Base-by-base conservation (phyloP, 2,888 invertebrate species). In the Lymantria dispar region DNA sequence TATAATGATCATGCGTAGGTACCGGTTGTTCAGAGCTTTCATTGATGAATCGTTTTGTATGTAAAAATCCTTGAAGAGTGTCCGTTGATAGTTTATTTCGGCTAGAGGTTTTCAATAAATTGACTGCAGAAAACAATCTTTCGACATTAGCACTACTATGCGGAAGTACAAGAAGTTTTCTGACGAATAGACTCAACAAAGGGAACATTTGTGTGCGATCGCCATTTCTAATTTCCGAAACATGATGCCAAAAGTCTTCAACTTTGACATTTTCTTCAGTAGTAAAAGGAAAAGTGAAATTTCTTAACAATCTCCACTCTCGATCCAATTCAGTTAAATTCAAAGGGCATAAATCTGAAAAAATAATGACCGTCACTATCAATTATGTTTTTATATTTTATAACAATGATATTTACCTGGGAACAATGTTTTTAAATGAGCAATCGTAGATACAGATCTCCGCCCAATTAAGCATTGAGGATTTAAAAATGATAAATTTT, bases 241-340 rank as follows among this genome's bases (percentile, higher is more conserved):
- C 14, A 15, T 44, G 33, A 33, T 33, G 31, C 44, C 44, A 36
- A 36, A 44, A 44, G 12, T 45, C 38, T 7, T 38, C 38, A n/a
- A n/a, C 38, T 38, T 38, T 38, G 12, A 38, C 7, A 38, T 38
- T n/a, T n/a, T 38, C 12, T 12, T 38, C 7, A 38, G n/a, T n/a
- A n/a, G n/a, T n/a, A n/a, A 38, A 38, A 7, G 38, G 38, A 38
- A 38, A 7, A 38, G 5, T 12, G 1, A 7, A 3, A 13, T 45
- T 45, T 38, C 45, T 12, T 30, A 45, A 22, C 3, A 22, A 11
- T 41, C 52, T 22, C 52, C 46, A 52, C 45, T 48, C 52, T 22
- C 43, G 42, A 39, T 52, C 51, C 22, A 57, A 38, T 47, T 56
- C 50, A 7, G 51, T 53, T 47, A 57, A 39, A 51, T 51, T 56